Base-by-base conservation (phyloP, 2,113 vertebrate species). In the Okapia johnstoni region DNA sequence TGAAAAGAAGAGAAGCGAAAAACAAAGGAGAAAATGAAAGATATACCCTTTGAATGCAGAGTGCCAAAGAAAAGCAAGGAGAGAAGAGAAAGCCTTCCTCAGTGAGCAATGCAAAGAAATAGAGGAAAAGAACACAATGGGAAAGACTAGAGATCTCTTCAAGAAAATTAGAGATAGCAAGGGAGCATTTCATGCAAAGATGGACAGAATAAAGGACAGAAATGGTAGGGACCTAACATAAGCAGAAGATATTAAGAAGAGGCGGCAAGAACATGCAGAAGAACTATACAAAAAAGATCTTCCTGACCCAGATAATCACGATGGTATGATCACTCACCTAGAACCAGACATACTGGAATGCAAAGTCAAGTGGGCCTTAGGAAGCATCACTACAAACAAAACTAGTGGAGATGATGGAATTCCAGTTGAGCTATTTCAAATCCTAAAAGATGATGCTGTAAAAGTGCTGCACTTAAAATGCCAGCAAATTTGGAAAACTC, bases 301-400 rank as follows among this genome's bases (percentile, higher is more conserved):
- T 61, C 63, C n/a, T 0, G 0, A n/a, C 9, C 33, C 63, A n/a
- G 33, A n/a, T 66, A n/a, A 19, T 66, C 63, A 66, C 0, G 1
- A 66, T n/a, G 33, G 33, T n/a, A 19, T 66, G 63, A 66, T n/a
- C 63, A 66, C 4, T 66, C 16, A 19, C 16, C 63, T 66, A 66
- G 33, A 66, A 4, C 63, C 16, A 66, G 63, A 66, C 33, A n/a
- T 66, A 33, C 63, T 66, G 33, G 33, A 66, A 66, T 66, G 16
- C 63, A 66, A n/a, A 66, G 63, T n/a, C 33, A 66, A 19, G 16
- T 17, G 19, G 17, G 33, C 8, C 33, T 66, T 66, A n/a, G 16
- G 16, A 66, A 66, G 33, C 33, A 66, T 66, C 8, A n/a, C 4
- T 66, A 66, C 0, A 4, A 66, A 66, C 63, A 66, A 66, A 66